Evolutionary conservation across 2,797 vertebrate genomes (phyloP).

Genomic region (Lacerta agilis): DNA sequence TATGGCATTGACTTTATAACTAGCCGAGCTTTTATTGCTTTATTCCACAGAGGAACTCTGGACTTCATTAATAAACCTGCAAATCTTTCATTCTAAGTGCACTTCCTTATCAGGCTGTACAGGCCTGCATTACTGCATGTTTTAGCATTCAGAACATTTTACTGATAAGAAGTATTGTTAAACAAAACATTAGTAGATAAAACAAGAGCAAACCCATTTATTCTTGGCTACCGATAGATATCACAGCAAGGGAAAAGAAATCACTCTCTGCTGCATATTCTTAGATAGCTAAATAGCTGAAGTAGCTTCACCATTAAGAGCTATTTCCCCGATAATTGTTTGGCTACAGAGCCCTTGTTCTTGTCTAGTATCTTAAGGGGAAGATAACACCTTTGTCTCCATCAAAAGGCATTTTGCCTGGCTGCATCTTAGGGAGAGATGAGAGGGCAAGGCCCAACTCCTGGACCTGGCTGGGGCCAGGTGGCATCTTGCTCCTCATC

Average conservation of each 20-base stretch:
- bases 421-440: background rate
- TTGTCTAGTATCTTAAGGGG: slow-evolving; percentile 40
- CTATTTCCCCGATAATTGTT: slow-evolving; percentile 49
- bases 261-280: background rate
- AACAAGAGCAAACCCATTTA: slow-evolving; percentile 31
- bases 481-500: background rate
- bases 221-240: slow-evolving; percentile 34
- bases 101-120: slow-evolving; percentile 63
- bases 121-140: slow-evolving; percentile 18
- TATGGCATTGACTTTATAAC: slow-evolving; percentile 40
- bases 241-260: slow-evolving; percentile 8
- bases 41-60: slow-evolving; percentile 20
- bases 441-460: background rate
- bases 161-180: slow-evolving; percentile 36
- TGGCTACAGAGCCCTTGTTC: slow-evolving; percentile 29
- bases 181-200: slow-evolving; percentile 38
- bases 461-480: background rate
- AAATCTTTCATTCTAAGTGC: slow-evolving; percentile 26
- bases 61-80: slow-evolving; percentile 9
- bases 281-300: slow-evolving; percentile 38
- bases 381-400: background rate
- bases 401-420: background rate
- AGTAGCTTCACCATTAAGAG: slow-evolving; percentile 42
- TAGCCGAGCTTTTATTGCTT: slow-evolving; percentile 10
- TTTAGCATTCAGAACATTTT: slow-evolving; percentile 33